These are phyloP conservation scores for Amiota mariae DNA, from an alignment of 2,888 invertebrate genomes.

Conservation along the genomic window DNA sequence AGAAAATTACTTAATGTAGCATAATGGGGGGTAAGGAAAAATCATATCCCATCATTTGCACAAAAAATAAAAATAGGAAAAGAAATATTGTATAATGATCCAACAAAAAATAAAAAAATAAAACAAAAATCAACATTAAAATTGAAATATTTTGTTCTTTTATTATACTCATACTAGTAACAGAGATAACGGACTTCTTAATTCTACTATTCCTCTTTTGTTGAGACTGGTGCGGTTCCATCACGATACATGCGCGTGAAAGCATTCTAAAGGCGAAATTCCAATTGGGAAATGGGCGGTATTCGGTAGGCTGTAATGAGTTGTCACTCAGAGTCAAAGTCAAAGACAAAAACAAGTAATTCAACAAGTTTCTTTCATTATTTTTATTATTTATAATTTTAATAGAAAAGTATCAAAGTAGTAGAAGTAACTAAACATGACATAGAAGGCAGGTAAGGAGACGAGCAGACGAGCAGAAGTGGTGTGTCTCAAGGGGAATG, in stretches of 20 bases:
- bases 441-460: neutral
- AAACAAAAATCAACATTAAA: neutral
- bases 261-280: conserved; percentile 41
- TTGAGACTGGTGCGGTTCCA: neutral
- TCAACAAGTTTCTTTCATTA: neutral
- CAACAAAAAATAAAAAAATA: neutral
- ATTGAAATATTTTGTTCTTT: too few species aligned
- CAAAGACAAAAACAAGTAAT: neutral
- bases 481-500: conserved; percentile 15
- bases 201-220: too few species aligned
- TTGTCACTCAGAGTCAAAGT: conserved; percentile 20
- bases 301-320: conserved; percentile 26
- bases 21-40: conserved; percentile 25
- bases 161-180: too few species aligned
- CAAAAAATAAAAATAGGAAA: conserved; percentile 1
- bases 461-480: neutral
- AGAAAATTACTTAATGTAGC: conserved; percentile 62
- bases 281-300: conserved; percentile 40
- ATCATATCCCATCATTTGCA: neutral
- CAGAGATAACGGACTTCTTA: too few species aligned
- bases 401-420: neutral
- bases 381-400: neutral
- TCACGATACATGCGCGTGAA: conserved; percentile 8
- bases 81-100: neutral
- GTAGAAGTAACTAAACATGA: neutral